phyloP scores from a whole-genome alignment of 1,140 invertebrate species.

The Ceratina japonica region DNA sequence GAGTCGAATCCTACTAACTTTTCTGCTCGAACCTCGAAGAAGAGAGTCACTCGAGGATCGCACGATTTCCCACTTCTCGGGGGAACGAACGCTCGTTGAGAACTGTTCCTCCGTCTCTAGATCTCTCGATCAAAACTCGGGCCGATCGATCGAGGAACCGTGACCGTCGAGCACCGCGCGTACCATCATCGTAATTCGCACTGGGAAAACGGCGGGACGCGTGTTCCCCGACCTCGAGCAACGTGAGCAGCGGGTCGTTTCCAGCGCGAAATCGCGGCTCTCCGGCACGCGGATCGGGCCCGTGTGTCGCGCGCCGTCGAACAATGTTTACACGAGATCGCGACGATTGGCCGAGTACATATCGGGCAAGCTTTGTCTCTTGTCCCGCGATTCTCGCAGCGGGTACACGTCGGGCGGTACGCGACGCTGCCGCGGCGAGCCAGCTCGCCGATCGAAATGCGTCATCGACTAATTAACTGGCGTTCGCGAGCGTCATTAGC shows the following conservation, averaged over 20 bases:
- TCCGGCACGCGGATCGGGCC: not conserved
- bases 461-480: constrained; percentile 46
- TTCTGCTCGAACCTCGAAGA: too few species aligned
- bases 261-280: not conserved
- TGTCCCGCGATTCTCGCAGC: not conserved
- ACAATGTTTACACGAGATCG: not conserved
- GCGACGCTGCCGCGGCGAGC: not conserved
- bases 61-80: too few species aligned
- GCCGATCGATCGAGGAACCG: too few species aligned
- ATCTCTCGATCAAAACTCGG: too few species aligned
- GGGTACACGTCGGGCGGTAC: not conserved
- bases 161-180: not conserved
- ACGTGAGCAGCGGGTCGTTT: not conserved
- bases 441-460: constrained; percentile 30
- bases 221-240: not conserved
- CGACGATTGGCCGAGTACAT: not conserved
- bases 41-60: too few species aligned
- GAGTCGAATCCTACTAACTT: too few species aligned
- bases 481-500: constrained; percentile 40
- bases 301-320: not conserved
- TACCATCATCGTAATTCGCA: not conserved
- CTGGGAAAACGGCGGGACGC: not conserved
- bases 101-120: too few species aligned
- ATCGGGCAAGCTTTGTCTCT: not conserved
- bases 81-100: too few species aligned